These are phyloP conservation scores for Orthosia incerta DNA, from an alignment of 2,888 invertebrate genomes.

Conservation along the genomic window DNA sequence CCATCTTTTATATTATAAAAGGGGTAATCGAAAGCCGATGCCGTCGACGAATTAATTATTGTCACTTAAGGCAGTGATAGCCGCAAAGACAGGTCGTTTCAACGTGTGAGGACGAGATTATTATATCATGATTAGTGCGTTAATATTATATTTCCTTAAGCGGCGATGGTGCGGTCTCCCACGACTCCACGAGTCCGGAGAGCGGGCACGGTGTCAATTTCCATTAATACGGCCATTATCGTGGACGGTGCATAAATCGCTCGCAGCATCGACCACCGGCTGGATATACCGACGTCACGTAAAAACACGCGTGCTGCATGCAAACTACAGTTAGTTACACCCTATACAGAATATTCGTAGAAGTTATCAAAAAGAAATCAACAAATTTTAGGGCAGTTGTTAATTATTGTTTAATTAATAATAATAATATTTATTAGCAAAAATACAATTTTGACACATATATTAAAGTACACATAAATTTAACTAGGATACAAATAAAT, in stretches of 20 bases:
- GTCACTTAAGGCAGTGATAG: constrained; percentile 76
- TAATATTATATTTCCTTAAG: constrained; percentile 88
- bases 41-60: constrained; percentile 79
- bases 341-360: constrained; percentile 10
- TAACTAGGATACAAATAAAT: too few relatives aligned
- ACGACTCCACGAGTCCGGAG: constrained; percentile 76
- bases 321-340: constrained; percentile 35
- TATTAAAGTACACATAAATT: too few relatives aligned
- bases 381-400: neutral
- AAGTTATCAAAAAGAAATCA: constrained; percentile 16
- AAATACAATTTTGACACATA: too few relatives aligned
- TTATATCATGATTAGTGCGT: constrained; percentile 85
- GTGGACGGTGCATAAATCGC: constrained; percentile 85
- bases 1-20: constrained; percentile 68
- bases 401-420: too few relatives aligned
- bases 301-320: constrained; percentile 47
- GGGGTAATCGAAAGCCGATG: constrained; percentile 73
- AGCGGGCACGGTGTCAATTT: constrained; percentile 85
- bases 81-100: constrained; percentile 78
- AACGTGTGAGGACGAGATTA: constrained; percentile 84
- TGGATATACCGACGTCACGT: constrained; percentile 61
- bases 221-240: constrained; percentile 88
- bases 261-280: constrained; percentile 81
- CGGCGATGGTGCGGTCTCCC: constrained; percentile 75
- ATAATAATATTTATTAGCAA: too few relatives aligned